Percentiles rank a stretch among this genome's conserved stretches.
These are phyloP conservation scores for Prunella fulvescens DNA, from an alignment of 2,113 vertebrate genomes.

Conservation along the genomic window DNA sequence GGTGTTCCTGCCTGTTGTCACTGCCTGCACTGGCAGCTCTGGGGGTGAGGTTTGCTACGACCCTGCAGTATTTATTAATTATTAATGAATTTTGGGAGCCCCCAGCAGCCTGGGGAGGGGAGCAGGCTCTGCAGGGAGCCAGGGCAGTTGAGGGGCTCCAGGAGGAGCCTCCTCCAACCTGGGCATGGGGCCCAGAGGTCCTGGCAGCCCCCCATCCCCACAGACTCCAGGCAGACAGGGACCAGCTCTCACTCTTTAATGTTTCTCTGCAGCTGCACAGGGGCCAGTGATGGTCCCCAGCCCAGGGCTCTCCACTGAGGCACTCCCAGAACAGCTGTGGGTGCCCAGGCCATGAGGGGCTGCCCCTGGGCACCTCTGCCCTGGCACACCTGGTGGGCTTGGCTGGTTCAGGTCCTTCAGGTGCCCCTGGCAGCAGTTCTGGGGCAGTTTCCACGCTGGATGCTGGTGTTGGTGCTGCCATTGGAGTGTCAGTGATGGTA, in stretches of 20 bases:
- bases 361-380: background rate
- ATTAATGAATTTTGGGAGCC: fast-evolving
- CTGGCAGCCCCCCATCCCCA: background rate
- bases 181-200: background rate
- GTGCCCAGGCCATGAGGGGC: background rate
- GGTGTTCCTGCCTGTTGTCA: background rate
- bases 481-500: background rate
- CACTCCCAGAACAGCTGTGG: fast-evolving
- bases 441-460: background rate
- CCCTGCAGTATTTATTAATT: fast-evolving
- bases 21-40: background rate
- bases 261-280: background rate
- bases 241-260: background rate
- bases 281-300: background rate
- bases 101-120: constrained; percentile 49
- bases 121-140: background rate
- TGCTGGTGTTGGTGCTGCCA: background rate
- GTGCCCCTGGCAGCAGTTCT: fast-evolving
- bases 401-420: background rate
- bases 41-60: fast-evolving
- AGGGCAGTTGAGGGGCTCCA: background rate
- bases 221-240: background rate
- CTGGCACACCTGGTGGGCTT: fast-evolving
- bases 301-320: fast-evolving
- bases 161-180: background rate